Evolutionary conservation across 2,888 invertebrate species (phyloP), one percentile per base, ranked within the genome.

Genomic region (Melinaea menophilus): DNA sequence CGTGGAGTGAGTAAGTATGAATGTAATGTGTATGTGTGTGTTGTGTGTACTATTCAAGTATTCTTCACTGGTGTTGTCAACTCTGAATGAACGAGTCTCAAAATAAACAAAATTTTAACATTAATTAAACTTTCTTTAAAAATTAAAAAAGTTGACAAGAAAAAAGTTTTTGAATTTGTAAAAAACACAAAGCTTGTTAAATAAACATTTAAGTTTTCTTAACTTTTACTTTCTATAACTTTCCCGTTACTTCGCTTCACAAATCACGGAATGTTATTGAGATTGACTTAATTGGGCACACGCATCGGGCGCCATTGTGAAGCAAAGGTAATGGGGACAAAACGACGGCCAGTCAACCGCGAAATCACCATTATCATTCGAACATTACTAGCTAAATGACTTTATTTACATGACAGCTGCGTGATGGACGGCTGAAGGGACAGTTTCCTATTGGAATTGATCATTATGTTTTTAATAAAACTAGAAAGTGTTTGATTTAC

Each of bases 341-440:
- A 68, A 71, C 31, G 51, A 51, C 51, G 31, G 51, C 31, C 79
- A 80, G 59, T 73, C 73, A 74, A 80, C 79, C 84, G 82, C 75
- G 79, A 83, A 84, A 83, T 80, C 60, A 59, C 73, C 71, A 76
- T 78, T 75, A 78, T 71, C 66, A 65, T 58, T 65, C 67, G 66
- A 66, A 72, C 72, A 74, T 76, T 75, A 61, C 54, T 54, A 61
- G 56, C 72, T 75, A 70, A 79, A 85, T 81, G 75, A 73, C 77
- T 80, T 72, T 77, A 82, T 85, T 80, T 80, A 71, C 77, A 77
- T 76, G 69, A 68, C 59, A 61, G 61, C 60, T 64, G 57, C 58
- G 54, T 66, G 56, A 61, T 64, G 61, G 22, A 41, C 55, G 55
- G 68, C 66, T 68, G 66, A 64, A 64, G 63, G 58, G 5, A 56